Evolutionary conservation across 2,888 invertebrate species (phyloP).

Genomic region (Xanthorhoe spadicearia): DNA sequence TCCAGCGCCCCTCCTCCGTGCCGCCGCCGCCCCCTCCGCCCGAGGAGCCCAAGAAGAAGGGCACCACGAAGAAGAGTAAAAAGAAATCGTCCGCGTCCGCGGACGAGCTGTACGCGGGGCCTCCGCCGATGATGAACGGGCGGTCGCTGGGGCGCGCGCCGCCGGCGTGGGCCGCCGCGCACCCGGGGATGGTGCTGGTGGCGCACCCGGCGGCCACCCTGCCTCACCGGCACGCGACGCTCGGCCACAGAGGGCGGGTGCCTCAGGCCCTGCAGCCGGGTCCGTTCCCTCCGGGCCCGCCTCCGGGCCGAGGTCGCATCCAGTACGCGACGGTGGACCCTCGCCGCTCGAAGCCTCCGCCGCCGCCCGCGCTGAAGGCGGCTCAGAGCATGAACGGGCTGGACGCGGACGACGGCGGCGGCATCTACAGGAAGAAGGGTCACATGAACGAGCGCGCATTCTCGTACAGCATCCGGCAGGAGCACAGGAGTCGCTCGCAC

Average conservation of each 20-base stretch:
- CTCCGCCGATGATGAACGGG: constrained; percentile 75
- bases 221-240: constrained; percentile 77
- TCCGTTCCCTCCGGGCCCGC: constrained; percentile 72
- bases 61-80: constrained; percentile 82
- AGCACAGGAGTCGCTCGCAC: constrained; percentile 96
- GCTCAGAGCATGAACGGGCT: constrained; percentile 88
- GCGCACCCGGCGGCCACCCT: constrained; percentile 78
- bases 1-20: constrained; percentile 91
- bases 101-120: constrained; percentile 85
- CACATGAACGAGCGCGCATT: constrained; percentile 97
- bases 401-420: constrained; percentile 86
- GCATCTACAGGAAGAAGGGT: constrained; percentile 95
- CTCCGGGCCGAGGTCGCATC: constrained; percentile 71
- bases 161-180: constrained; percentile 69
- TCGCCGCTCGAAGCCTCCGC: constrained; percentile 86
- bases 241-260: constrained; percentile 84
- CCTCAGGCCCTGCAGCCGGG: constrained; percentile 84
- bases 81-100: constrained; percentile 84
- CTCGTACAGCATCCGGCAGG: constrained; percentile 96
- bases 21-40: constrained; percentile 92
- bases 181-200: constrained; percentile 78
- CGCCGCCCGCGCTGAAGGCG: constrained; percentile 86
- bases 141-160: constrained; percentile 77
- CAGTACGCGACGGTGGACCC: constrained; percentile 87
- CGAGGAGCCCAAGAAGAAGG: constrained; percentile 87